Evolutionary conservation across 2,797 vertebrate genomes (phyloP).

Genomic region (Perodicticus potto): DNA sequence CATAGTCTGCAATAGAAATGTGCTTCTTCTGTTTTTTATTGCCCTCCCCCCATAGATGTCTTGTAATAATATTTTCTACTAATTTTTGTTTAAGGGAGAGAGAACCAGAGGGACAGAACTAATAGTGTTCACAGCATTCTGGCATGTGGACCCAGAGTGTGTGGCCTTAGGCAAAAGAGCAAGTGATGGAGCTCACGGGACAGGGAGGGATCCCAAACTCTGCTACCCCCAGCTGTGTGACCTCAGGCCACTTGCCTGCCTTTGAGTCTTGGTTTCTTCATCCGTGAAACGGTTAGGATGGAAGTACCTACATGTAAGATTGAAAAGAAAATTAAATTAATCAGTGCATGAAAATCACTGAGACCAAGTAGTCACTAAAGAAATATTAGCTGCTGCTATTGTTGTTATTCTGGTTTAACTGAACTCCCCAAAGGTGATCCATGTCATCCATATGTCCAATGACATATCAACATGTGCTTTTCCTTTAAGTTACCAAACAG

Average conservation of each 20-base stretch:
- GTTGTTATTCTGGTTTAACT: background rate
- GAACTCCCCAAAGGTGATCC: background rate
- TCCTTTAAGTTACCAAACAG: background rate
- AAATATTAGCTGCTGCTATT: background rate
- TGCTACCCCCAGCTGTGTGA: background rate
- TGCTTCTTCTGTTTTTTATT: background rate
- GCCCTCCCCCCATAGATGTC: background rate
- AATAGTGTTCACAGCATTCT: background rate
- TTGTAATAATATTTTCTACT: background rate
- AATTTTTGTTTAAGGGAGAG: background rate
- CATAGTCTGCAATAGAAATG: background rate
- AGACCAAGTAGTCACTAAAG: background rate
- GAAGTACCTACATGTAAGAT: background rate
- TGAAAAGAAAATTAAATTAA: background rate
- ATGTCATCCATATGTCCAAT: too few relatives aligned
- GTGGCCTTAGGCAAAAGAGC: background rate
- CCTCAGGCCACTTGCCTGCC: background rate
- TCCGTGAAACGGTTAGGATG: background rate
- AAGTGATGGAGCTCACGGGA: background rate
- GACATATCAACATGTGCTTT: background rate
- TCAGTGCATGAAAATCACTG: background rate
- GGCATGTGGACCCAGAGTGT: background rate
- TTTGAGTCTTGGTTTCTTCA: background rate
- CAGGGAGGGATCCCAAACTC: background rate
- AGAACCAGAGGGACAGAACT: background rate